Base-by-base conservation (phyloP, 2,797 vertebrate genomes). In the Anguilla obscura region DNA sequence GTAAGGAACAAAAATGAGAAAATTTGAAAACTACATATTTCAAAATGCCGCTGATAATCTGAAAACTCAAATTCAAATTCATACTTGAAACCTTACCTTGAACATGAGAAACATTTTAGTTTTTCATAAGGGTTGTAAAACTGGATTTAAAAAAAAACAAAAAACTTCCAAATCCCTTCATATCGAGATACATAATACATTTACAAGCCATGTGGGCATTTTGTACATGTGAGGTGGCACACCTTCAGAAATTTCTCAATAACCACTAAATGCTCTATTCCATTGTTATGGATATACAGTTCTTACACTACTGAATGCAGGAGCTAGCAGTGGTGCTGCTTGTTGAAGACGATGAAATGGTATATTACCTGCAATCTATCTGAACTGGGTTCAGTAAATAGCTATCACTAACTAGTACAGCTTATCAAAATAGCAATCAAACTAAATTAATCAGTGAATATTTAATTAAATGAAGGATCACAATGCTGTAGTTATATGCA, bases 401-500 rank as follows among this genome's bases (percentile, higher is more conserved):
- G 76, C 91, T 91, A 93, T 86, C 90, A 91, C 89, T 92, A 92
- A 90, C 92, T 91, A 92, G 91, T 91, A 86, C 1, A 90, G 91
- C 82, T 90, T 45, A 56, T 84, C 88, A 80, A 86, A 76, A 89
- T 63, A 87, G 90, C 91, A 88, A 88, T 60, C 91, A 66, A 66
- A 48, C 76, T 80, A 80, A 80, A 80, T 80, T 45, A 48, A 80
- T 91, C 90, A 91, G 93, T 91, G 90, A 91, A 88, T 27, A 90
- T 91, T 27, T 89, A 91, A 92, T 94, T 89, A 83, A 88, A 94
- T 92, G 89, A 95, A 94, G 90, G 93, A 93, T 92, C 94, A 95
- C 93, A 92, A 94, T 94, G 94, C 94, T 94, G 93, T 94, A 94
- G 92, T 91, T 94, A 93, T 95, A 94, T 63, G 58, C 50, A 50